phyloP scores from a whole-genome alignment of 2,888 invertebrate species.

The Molanna angustata region DNA sequence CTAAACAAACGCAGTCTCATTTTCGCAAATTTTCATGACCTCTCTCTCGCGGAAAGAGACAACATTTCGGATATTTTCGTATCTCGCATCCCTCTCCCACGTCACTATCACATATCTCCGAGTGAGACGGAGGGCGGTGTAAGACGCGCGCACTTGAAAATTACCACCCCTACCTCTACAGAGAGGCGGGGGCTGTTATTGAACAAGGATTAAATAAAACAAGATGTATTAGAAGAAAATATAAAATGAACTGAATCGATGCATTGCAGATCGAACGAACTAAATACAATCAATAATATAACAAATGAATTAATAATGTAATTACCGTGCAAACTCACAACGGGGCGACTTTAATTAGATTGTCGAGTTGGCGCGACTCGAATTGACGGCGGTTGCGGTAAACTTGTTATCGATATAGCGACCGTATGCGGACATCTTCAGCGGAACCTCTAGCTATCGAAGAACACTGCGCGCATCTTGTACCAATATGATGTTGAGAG shows the following conservation, averaged over 20 bases:
- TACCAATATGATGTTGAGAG: conserved; percentile 51
- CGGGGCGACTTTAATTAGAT: conserved; percentile 1
- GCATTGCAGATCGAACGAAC: too few relatives aligned
- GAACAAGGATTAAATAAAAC: conserved; percentile 23
- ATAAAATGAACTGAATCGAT: too few relatives aligned
- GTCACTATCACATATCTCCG: not conserved
- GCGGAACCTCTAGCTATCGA: conserved; percentile 12
- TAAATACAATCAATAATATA: too few relatives aligned
- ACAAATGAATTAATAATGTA: not conserved
- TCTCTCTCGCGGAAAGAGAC: conserved; percentile 18
- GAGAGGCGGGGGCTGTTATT: conserved; percentile 29
- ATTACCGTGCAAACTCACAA: not conserved
- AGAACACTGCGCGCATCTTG: conserved; percentile 45
- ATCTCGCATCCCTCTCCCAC: conserved; percentile 21
- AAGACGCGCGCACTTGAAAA: conserved; percentile 30
- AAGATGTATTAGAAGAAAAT: conserved; percentile 9
- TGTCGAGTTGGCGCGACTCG: conserved; percentile 39
- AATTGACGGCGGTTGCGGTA: conserved; percentile 40
- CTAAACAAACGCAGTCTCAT: conserved; percentile 9
- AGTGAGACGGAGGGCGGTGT: conserved; percentile 18
- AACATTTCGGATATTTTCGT: conserved; percentile 8
- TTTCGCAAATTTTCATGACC: conserved; percentile 18
- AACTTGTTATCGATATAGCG: conserved; percentile 40
- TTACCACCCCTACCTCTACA: conserved; percentile 24
- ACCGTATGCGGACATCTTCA: conserved; percentile 38